These are phyloP conservation scores for Stigmatopora argus DNA, from an alignment of 2,113 vertebrate genomes.

Conservation along the genomic window DNA sequence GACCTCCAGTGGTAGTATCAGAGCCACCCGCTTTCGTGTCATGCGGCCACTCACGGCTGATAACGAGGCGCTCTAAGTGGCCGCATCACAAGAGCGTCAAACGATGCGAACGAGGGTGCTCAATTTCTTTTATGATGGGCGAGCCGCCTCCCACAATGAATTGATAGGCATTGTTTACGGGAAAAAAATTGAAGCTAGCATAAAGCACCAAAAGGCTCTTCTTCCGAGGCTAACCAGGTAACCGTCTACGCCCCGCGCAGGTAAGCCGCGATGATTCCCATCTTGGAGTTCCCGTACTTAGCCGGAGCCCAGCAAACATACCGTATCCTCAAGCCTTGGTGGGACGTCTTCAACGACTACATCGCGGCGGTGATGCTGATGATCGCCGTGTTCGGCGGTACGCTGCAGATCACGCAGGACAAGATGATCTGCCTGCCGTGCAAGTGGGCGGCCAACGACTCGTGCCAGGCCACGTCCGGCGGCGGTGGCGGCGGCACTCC, in stretches of 20 bases:
- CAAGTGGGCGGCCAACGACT: conserved; percentile 92
- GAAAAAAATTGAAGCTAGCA: no score
- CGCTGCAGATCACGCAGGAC: conserved; percentile 97
- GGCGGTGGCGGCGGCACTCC: conserved; percentile 1
- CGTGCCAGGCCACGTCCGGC: conserved; percentile 72
- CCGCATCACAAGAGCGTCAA: neutral
- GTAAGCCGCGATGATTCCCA: conserved; percentile 89
- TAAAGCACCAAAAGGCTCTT: neutral
- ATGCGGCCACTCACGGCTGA: neutral
- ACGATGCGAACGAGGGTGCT: neutral
- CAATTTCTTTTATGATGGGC: neutral
- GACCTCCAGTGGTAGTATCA: neutral
- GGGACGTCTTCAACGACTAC: conserved; percentile 98
- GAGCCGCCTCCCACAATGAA: no score
- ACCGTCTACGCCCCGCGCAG: conserved; percentile 32
- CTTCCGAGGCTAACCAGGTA: neutral
- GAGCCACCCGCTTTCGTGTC: neutral
- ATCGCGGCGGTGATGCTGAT: conserved; percentile 98
- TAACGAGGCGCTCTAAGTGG: neutral
- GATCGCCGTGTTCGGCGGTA: conserved; percentile 96
- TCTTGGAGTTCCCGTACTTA: conserved; percentile 95
- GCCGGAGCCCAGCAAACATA: conserved; percentile 95
- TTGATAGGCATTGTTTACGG: no score
- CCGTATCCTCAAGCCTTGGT: conserved; percentile 98
- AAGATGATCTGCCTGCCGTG: conserved; percentile 99